Base-by-base conservation (phyloP, 2,888 invertebrate genomes). In the Drosophila mettleri region DNA sequence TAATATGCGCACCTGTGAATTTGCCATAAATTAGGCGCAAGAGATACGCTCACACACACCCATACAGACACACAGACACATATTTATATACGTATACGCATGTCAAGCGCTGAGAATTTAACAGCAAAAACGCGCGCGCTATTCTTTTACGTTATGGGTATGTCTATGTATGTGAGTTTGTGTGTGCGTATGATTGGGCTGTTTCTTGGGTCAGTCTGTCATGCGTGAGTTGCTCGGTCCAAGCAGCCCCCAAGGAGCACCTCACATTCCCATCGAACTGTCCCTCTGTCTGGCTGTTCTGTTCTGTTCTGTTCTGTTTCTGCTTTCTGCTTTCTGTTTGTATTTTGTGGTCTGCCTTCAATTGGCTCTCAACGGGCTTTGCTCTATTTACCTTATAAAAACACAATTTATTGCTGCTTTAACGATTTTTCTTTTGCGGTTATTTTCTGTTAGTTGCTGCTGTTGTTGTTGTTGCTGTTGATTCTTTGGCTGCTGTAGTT, bases 351-450 rank as follows among this genome's bases (percentile, higher is more conserved):
- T 71, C 51, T 69, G 78, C 72, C 70, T 73, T 60, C 86, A 84
- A 86, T 82, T 86, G 86, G 84, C 87, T 78, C 78, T 86, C 86
- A 74, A 57, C 74, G 86, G 84, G 69, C 73, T 87, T 79, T 85
- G 88, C 83, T 87, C 86, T 82, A 87, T 87, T 85, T 85, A 87
- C 85, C 88, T 87, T 87, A 87, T 82, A 85, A 87, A 84, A 84
- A 87, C 83, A 85, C 74, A 87, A 85, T 85, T 82, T 85, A 87
- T 87, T 83, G 86, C 83, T 80, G 75, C 75, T 67, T 75, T 74
- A 78, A 79, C 86, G 79, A 75, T 87, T 87, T 82, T 74, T 69
- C 70, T 55, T 75, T 49, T 67, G 63, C 63, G 76, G 61, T 68
- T 67, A 68, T 69, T 73, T 64, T 64, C 43, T 62, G 66, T 58